These are phyloP conservation scores for Tridacna gigas DNA, from an alignment of 2,888 invertebrate species.

Conservation along the genomic window DNA sequence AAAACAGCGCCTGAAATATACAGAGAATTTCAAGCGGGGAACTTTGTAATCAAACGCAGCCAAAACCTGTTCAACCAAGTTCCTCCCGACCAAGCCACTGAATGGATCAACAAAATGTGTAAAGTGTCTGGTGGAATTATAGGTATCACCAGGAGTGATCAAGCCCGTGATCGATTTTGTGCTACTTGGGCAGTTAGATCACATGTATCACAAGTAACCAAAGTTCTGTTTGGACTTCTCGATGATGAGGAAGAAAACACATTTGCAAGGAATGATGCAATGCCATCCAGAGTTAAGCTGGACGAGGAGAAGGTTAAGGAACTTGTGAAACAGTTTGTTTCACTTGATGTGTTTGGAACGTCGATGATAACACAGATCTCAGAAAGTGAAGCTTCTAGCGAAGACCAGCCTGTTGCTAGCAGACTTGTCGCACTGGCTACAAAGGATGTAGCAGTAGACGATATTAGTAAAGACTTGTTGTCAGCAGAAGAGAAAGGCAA, in stretches of 20 bases:
- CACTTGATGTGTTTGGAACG: slow-evolving; percentile 25
- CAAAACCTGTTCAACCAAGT: slow-evolving; percentile 51
- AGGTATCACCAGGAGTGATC: slow-evolving; percentile 51
- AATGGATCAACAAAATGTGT: slow-evolving; percentile 50
- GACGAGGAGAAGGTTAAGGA: slow-evolving; percentile 29
- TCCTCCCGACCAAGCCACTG: slow-evolving; percentile 50
- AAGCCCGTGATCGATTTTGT: slow-evolving; percentile 46
- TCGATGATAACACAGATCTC: slow-evolving; percentile 11
- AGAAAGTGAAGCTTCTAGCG: slow-evolving; percentile 8
- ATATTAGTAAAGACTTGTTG: slow-evolving; percentile 8
- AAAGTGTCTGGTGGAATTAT: slow-evolving; percentile 44
- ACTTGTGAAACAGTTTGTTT: slow-evolving; percentile 16
- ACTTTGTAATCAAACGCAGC: slow-evolving; percentile 47
- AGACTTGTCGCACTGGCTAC: slow-evolving; percentile 10
- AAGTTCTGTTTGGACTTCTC: slow-evolving; percentile 9
- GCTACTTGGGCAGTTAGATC: slow-evolving; percentile 45
- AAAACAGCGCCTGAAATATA: slow-evolving; percentile 41
- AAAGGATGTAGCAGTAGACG: slow-evolving; percentile 9
- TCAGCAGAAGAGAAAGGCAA: neutral
- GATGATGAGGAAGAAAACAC: slow-evolving; percentile 33
- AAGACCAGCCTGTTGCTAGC: neutral
- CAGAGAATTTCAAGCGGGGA: slow-evolving; percentile 43
- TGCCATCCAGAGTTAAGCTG: slow-evolving; percentile 13
- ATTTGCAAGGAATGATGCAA: neutral
- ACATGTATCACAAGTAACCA: slow-evolving; percentile 20